phyloP scores from a whole-genome alignment of 1,140 invertebrate genomes.

The Bradysia coprophila region DNA sequence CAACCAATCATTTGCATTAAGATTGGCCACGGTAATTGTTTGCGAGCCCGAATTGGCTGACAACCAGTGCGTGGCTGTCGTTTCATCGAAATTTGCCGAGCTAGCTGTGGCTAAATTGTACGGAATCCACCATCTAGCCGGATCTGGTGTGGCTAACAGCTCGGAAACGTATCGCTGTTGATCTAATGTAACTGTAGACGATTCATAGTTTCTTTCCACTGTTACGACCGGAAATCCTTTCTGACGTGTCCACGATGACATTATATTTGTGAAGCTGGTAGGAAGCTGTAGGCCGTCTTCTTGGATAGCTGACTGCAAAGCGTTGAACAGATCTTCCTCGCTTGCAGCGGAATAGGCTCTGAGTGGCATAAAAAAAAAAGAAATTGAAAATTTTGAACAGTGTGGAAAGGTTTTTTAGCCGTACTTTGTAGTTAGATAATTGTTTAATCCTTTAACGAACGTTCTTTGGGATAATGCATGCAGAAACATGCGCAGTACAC shows the following conservation, averaged over 20 bases:
- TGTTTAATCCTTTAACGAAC: too few species aligned
- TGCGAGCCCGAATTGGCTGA: background rate
- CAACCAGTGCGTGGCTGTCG: background rate
- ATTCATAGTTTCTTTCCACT: slow-evolving; percentile 27
- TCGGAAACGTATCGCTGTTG: slow-evolving; percentile 25
- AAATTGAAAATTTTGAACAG: too few species aligned
- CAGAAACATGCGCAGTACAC: too few species aligned
- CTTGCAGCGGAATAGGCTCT: slow-evolving; percentile 25
- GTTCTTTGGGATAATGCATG: too few species aligned
- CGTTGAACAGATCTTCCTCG: slow-evolving; percentile 37
- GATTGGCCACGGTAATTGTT: background rate
- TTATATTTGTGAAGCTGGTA: slow-evolving; percentile 17
- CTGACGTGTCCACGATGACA: slow-evolving; percentile 29
- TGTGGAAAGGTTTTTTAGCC: too few species aligned
- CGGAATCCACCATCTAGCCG: background rate
- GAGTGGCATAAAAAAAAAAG: too few species aligned
- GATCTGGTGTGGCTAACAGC: background rate
- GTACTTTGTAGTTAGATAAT: too few species aligned
- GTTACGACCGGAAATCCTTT: slow-evolving; percentile 28
- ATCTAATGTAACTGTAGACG: slow-evolving; percentile 25
- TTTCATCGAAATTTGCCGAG: background rate
- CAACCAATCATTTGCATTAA: background rate
- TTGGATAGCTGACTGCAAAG: slow-evolving; percentile 26
- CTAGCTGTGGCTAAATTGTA: background rate
- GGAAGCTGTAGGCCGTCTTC: slow-evolving; percentile 14